These are phyloP conservation scores for Aepyceros melampus DNA, from an alignment of 2,113 vertebrate genomes.

Conservation along the genomic window DNA sequence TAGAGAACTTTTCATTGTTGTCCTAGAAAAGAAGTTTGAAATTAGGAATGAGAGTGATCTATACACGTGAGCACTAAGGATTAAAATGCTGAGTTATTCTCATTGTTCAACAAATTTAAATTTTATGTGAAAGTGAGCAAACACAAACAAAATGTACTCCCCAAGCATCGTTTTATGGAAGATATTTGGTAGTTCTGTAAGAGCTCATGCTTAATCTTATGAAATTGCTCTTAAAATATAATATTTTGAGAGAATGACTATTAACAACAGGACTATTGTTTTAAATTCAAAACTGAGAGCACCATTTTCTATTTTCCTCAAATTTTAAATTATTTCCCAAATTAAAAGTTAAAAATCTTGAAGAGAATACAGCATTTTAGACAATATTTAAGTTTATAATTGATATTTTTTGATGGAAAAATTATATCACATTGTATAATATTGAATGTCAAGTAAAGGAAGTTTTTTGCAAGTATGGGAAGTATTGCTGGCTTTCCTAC, in stretches of 20 bases:
- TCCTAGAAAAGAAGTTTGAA: conserved; percentile 15
- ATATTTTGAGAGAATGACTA: not conserved
- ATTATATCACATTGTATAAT: not conserved
- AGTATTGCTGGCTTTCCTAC: not conserved
- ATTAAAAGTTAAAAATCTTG: conserved; percentile 1
- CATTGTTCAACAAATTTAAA: not conserved
- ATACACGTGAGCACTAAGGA: not conserved
- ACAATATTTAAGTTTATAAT: not conserved
- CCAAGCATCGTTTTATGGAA: not conserved
- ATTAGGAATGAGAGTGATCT: not conserved
- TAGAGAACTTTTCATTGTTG: not conserved
- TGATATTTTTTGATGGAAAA: conserved; percentile 8
- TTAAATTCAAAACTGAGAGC: not conserved
- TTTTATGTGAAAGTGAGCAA: conserved; percentile 6
- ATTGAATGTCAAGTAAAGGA: not conserved
- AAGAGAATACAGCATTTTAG: not conserved
- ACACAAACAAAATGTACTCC: not conserved
- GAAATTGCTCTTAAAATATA: not conserved
- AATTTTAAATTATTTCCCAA: not conserved
- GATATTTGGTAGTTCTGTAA: not conserved
- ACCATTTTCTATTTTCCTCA: not conserved
- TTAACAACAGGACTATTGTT: not conserved
- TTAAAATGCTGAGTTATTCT: conserved; percentile 11
- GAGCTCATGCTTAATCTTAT: not conserved
- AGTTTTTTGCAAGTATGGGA: not conserved